Evolutionary conservation across 1,140 invertebrate species (phyloP).

Genomic region (Penaeus chinensis): DNA sequence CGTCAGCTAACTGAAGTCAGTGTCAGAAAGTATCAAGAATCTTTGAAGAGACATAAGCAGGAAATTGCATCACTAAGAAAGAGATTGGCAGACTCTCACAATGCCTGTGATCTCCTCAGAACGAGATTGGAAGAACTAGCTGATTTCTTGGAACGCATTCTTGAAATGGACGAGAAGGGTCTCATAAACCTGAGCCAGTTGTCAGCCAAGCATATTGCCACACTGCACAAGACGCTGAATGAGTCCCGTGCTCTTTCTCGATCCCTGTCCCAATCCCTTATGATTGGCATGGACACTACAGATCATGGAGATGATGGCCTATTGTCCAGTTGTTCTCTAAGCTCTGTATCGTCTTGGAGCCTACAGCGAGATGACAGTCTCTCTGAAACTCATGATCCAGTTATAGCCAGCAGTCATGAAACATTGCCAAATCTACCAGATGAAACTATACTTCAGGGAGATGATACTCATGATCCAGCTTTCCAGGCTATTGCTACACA

Average conservation of each 20-base stretch:
- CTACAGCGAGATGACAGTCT: constrained; percentile 34
- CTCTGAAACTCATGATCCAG: constrained; percentile 46
- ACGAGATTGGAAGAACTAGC: constrained; percentile 78
- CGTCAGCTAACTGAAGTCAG: constrained; percentile 39
- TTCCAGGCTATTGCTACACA: constrained; percentile 40
- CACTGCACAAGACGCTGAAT: constrained; percentile 72
- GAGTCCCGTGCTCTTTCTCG: constrained; percentile 73
- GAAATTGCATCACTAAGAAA: constrained; percentile 63
- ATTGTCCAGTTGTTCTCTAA: constrained; percentile 34
- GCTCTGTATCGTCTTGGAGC: constrained; percentile 56
- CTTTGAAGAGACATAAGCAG: constrained; percentile 56
- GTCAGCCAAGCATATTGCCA: constrained; percentile 70
- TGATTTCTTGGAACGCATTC: constrained; percentile 77
- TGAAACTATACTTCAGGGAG: constrained; percentile 1
- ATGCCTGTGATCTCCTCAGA: constrained; percentile 76
- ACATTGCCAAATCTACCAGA: constrained; percentile 30
- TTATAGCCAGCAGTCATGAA: constrained; percentile 30
- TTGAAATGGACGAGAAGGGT: constrained; percentile 73
- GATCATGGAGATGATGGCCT: constrained; percentile 49
- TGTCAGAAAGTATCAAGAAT: constrained; percentile 55
- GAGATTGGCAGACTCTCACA: constrained; percentile 72
- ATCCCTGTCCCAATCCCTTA: constrained; percentile 68
- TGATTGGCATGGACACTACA: constrained; percentile 64
- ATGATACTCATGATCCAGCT: constrained; percentile 26
- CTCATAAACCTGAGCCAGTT: constrained; percentile 69